A percentile compares a stretch with the other conserved stretches of the same genome.
These are phyloP conservation scores for Polypedilum vanderplanki DNA, from an alignment of 1,140 invertebrate species.

Conservation along the genomic window DNA sequence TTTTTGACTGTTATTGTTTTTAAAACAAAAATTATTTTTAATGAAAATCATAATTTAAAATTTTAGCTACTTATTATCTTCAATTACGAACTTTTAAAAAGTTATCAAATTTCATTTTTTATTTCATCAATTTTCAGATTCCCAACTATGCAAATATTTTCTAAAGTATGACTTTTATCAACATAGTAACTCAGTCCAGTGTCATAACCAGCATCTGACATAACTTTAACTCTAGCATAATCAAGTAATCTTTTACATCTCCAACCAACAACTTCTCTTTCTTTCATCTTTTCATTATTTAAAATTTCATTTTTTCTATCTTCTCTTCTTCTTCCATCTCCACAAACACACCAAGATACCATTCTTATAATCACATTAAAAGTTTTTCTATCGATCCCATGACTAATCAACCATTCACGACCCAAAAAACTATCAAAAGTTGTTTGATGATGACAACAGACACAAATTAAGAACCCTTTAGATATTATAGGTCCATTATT, in stretches of 20 bases:
- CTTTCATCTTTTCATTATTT: constrained; percentile 35
- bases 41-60: too few relatives aligned
- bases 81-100: too few relatives aligned
- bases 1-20: too few relatives aligned
- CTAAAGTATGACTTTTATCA: constrained; percentile 54
- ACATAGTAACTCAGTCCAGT: constrained; percentile 59
- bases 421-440: constrained; percentile 63
- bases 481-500: constrained; percentile 41
- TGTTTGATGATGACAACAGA: constrained; percentile 84
- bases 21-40: too few relatives aligned
- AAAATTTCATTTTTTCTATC: constrained; percentile 38
- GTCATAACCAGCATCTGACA: constrained; percentile 53
- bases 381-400: constrained; percentile 54
- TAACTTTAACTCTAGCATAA: constrained; percentile 60
- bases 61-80: too few relatives aligned
- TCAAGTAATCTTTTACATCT: constrained; percentile 70
- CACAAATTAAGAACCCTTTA: constrained; percentile 63
- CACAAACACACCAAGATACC: constrained; percentile 79
- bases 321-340: constrained; percentile 50
- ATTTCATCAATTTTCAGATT: constrained; percentile 29
- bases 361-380: constrained; percentile 71
- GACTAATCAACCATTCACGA: constrained; percentile 48
- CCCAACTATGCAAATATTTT: constrained; percentile 71
- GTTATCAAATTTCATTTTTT: too few relatives aligned
- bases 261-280: constrained; percentile 49